These are phyloP conservation scores for Eulemur albifrons DNA, from an alignment of 2,797 vertebrate species.

Conservation along the genomic window DNA sequence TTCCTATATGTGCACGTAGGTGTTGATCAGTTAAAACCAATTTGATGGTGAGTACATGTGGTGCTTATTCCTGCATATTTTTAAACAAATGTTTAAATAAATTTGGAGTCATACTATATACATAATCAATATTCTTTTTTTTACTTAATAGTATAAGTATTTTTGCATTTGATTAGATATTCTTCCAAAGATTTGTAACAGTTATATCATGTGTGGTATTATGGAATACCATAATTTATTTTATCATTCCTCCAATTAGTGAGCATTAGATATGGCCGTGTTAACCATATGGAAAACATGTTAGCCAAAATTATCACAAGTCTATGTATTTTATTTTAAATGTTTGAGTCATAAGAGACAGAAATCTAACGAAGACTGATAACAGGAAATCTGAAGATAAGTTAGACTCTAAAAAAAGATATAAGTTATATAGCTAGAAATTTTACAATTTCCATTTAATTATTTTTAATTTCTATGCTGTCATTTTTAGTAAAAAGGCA, in stretches of 20 bases:
- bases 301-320: neutral
- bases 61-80: neutral
- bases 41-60: too few species aligned
- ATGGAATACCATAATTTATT: neutral
- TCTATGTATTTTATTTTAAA: conserved; percentile 17
- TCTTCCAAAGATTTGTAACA: neutral
- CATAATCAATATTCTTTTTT: neutral
- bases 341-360: neutral
- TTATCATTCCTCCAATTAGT: neutral
- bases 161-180: conserved; percentile 22
- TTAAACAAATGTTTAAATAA: conserved; percentile 17
- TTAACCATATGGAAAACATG: neutral
- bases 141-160: neutral
- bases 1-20: too few species aligned
- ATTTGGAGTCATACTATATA: neutral
- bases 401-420: conserved; percentile 35
- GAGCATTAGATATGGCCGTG: neutral
- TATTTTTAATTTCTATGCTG: conserved; percentile 4
- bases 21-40: too few species aligned
- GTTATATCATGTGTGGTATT: neutral
- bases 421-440: neutral
- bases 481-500: conserved; percentile 1
- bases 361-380: neutral
- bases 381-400: conserved; percentile 28
- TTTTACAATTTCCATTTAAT: neutral